A percentile compares a stretch with the other conserved stretches of the same genome.
Conservation (phyloP, 2,113 vertebrate species). For the Nanorana parkeri region DNA sequence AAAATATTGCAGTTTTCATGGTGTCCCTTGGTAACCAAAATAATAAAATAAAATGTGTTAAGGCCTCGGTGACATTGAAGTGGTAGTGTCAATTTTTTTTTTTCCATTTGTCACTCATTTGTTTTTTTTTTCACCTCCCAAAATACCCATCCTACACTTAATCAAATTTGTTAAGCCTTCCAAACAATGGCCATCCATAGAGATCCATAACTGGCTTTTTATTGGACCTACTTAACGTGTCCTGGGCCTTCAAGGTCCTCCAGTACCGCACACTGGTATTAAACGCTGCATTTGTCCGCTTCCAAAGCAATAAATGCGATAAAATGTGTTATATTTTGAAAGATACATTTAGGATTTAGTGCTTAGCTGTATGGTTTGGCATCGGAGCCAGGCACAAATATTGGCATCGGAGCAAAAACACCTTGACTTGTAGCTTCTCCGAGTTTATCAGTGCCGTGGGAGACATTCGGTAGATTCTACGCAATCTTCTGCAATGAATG, state of each 20-base stretch:
- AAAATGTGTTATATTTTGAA: constrained; percentile 68
- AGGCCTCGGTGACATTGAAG: constrained; percentile 41
- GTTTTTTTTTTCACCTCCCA: constrained; percentile 14
- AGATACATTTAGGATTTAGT: constrained; percentile 68
- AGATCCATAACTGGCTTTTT: constrained; percentile 42
- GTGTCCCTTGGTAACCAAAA: constrained; percentile 11
- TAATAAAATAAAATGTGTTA: neutral
- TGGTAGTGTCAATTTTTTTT: constrained; percentile 29
- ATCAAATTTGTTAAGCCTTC: constrained; percentile 27
- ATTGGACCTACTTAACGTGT: constrained; percentile 3
- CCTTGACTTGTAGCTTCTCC: constrained; percentile 71
- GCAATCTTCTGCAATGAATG: constrained; percentile 64
- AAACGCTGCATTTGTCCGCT: constrained; percentile 66
- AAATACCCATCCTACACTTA: constrained; percentile 41
- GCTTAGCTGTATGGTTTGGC: constrained; percentile 71
- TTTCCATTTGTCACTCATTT: constrained; percentile 24
- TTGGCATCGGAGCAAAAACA: constrained; percentile 71
- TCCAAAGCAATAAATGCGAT: constrained; percentile 70
- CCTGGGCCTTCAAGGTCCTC: constrained; percentile 56
- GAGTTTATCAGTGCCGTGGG: constrained; percentile 71
- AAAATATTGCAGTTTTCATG: constrained; percentile 14
- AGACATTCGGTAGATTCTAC: constrained; percentile 68
- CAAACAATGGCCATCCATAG: constrained; percentile 32
- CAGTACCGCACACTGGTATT: constrained; percentile 68
- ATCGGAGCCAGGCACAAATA: constrained; percentile 71